Conservation (phyloP, 2,888 invertebrate genomes). For the Eueremaeus valkanovi region DNA sequence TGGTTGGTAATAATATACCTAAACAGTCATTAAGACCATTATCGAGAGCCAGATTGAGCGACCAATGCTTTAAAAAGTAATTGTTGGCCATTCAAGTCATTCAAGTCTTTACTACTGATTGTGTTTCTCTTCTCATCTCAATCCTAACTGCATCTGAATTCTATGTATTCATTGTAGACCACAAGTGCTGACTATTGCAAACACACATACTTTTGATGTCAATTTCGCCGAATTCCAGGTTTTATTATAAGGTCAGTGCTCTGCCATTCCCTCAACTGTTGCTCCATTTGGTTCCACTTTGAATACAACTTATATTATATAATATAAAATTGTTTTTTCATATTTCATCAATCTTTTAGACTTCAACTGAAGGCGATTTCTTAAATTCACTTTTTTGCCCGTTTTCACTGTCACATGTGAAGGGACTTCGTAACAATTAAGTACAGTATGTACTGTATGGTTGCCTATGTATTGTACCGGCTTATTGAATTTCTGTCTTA, state of each 20-base stretch:
- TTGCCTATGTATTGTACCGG: too few species aligned
- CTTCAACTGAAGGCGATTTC: too few species aligned
- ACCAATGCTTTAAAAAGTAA: not conserved
- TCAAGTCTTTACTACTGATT: not conserved
- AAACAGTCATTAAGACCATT: constrained; percentile 11
- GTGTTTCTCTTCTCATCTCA: not conserved
- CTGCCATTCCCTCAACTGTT: not conserved
- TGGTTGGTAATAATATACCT: not conserved
- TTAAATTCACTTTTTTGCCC: too few species aligned
- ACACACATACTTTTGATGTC: constrained; percentile 7
- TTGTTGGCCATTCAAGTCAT: not conserved
- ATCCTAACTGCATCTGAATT: not conserved
- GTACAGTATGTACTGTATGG: too few species aligned
- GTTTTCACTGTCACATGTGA: too few species aligned
- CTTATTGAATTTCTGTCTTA: too few species aligned
- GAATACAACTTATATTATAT: not conserved
- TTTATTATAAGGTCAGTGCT: constrained; percentile 22
- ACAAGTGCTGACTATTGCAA: not conserved
- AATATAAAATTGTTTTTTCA: too few species aligned
- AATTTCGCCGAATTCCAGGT: constrained; percentile 2
- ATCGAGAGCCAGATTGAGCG: not conserved
- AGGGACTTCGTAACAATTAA: too few species aligned
- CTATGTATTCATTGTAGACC: not conserved
- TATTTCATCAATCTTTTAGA: not conserved
- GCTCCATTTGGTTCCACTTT: not conserved